A percentile compares a stretch with the other conserved stretches of the same genome.
Conservation (phyloP, 2,113 vertebrate genomes). For the Marmota monax region DNA sequence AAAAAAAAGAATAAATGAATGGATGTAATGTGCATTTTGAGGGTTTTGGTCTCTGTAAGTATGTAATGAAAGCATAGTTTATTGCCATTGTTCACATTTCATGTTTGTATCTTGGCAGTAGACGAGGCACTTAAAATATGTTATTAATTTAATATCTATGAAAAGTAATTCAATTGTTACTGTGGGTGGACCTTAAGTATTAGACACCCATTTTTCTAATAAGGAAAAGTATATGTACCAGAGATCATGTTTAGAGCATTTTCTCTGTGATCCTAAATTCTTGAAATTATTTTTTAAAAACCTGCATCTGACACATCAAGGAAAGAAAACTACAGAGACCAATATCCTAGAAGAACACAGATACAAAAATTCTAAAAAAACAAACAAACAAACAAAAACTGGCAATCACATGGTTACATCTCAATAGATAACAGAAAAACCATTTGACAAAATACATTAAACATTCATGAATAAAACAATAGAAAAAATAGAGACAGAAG, state of each 20-base stretch:
- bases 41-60: not conserved
- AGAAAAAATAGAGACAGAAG: too few species aligned
- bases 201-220: not conserved
- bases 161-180: not conserved
- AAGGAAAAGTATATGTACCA: not conserved
- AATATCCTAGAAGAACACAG: too few species aligned
- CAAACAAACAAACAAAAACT: too few species aligned
- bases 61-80: not conserved
- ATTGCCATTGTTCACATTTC: not conserved
- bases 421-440: too few species aligned
- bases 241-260: not conserved
- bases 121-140: not conserved
- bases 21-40: not conserved
- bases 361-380: too few species aligned
- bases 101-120: not conserved
- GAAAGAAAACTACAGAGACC: too few species aligned
- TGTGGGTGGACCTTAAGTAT: not conserved
- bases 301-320: too few species aligned
- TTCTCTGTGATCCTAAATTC: not conserved
- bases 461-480: too few species aligned
- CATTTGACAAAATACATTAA: too few species aligned
- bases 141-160: not conserved
- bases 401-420: too few species aligned
- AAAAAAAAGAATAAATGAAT: not conserved
- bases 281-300: constrained; percentile 6